A percentile compares a stretch with the other conserved stretches of the same genome.
These are phyloP conservation scores for Scaptomyza hsui DNA, from an alignment of 1,140 invertebrate species.

Conservation along the genomic window DNA sequence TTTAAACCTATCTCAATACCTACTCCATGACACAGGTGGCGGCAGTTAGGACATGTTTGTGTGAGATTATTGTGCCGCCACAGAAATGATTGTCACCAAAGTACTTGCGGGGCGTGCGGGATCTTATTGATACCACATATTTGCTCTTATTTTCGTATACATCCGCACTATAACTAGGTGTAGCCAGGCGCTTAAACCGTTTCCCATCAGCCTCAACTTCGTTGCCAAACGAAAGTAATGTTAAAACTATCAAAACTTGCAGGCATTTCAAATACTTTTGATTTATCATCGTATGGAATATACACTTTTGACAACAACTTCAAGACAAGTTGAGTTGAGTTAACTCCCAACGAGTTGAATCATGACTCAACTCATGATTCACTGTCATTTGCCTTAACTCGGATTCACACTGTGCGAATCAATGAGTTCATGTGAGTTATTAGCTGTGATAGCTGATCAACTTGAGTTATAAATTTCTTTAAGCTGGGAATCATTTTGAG, in stretches of 20 bases:
- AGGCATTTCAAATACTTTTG: background rate
- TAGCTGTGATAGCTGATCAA: too few species aligned
- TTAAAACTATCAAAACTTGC: background rate
- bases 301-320: too few species aligned
- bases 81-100: conserved; percentile 62
- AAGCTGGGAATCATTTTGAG: too few species aligned
- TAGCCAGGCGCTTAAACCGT: conserved; percentile 39
- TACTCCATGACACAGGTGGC: conserved; percentile 63
- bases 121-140: conserved; percentile 57
- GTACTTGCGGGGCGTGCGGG: conserved; percentile 35
- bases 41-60: conserved; percentile 43
- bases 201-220: background rate
- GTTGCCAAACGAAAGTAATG: background rate
- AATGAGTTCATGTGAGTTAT: too few species aligned
- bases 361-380: too few species aligned
- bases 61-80: conserved; percentile 40
- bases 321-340: too few species aligned
- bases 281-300: background rate
- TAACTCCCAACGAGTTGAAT: too few species aligned
- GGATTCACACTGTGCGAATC: too few species aligned
- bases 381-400: too few species aligned
- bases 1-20: background rate
- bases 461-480: too few species aligned
- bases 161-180: background rate
- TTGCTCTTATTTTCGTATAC: background rate